Base-by-base conservation (phyloP, 2,797 vertebrate species). In the Sebastes oblongus region DNA sequence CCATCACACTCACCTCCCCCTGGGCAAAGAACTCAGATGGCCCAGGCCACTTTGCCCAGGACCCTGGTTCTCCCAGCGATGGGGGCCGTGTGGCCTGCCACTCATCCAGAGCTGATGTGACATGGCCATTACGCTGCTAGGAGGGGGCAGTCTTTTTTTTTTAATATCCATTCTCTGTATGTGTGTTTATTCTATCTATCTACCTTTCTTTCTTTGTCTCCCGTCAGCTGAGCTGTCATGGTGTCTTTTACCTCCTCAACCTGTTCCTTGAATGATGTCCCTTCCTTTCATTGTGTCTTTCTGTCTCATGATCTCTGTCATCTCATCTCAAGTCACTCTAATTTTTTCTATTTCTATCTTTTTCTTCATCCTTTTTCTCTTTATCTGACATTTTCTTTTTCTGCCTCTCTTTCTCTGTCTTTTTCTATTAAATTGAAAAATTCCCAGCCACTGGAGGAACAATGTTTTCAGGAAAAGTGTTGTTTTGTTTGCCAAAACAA, bases 51-150 rank as follows among this genome's bases (percentile, higher is more conserved):
- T 91, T 85, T 36, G 88, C 87, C 90, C 89, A 84, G 75, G 89
- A 92, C 86, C 83, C 86, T 14, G 74, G 79, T 80, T 78, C 88
- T 87, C 71, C 46, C 82, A 82, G 90, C 85, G 69, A 75, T 62
- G 75, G 71, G 86, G 83, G 86, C 88, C 67, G 59, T 83, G 89
- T 86, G 80, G 75, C 75, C 86, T 86, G 93, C 91, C 93, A 94
- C 87, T 94, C 94, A 94, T 36, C 83, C 86, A 82, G 85, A 94
- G 75, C 90, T 76, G 89, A 95, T 93, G 92, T 94, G 94, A 95
- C 94, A 94, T 52, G 81, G 76, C 85, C 83, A 90, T 91, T 90
- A 93, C 84, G 85, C 86, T 92, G 90, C 91, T 74, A 75, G 90
- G 81, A 88, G 86, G 75, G 78, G 73, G 72, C 83, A 65, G 68